Evolutionary conservation across 2,113 vertebrate species (phyloP).

Genomic region (Malurus melanocephalus): DNA sequence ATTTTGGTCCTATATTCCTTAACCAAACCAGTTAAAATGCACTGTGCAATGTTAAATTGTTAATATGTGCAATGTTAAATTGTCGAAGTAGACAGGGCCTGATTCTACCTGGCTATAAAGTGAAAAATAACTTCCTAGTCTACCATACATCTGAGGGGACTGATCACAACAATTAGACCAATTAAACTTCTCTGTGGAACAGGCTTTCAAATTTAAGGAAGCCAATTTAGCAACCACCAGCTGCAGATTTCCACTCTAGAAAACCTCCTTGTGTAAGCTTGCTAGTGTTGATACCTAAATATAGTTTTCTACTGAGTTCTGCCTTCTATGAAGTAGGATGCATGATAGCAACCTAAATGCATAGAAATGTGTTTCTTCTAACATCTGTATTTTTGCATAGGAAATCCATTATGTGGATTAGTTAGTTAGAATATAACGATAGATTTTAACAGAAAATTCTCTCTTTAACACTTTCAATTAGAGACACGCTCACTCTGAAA

Average conservation of each 20-base stretch:
- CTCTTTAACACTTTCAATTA: neutral
- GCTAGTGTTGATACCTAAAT: neutral
- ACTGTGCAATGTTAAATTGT: neutral
- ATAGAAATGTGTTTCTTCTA: neutral
- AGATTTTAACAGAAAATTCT: neutral
- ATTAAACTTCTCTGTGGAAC: neutral
- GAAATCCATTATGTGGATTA: neutral
- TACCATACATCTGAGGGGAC: neutral
- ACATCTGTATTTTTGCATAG: neutral
- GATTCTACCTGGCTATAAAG: neutral
- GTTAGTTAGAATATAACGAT: neutral
- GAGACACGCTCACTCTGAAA: neutral
- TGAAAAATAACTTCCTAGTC: neutral
- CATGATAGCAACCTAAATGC: neutral
- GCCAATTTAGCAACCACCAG: neutral
- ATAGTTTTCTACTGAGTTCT: neutral
- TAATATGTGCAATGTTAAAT: neutral
- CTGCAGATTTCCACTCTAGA: neutral
- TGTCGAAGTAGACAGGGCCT: neutral
- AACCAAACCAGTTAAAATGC: neutral
- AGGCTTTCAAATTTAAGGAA: neutral
- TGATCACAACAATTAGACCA: neutral
- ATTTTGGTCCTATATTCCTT: neutral
- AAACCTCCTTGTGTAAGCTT: neutral
- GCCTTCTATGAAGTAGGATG: neutral